phyloP scores from a whole-genome alignment of 2,113 vertebrate species.

The Origma solitaria region DNA sequence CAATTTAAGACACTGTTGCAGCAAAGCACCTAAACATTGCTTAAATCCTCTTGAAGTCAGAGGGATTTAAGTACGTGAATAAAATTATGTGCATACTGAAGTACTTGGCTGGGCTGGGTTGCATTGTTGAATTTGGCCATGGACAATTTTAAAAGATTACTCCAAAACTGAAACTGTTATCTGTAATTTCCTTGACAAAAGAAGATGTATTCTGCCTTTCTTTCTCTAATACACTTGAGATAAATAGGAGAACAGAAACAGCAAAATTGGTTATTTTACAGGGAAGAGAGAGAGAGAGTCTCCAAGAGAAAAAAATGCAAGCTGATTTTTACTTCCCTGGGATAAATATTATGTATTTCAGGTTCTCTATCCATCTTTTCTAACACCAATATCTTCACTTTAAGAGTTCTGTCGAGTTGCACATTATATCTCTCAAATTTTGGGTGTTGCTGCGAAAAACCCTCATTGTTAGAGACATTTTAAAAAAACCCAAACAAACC shows the following conservation, averaged over 20 bases:
- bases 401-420: neutral
- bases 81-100: constrained; percentile 28
- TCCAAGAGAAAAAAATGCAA: neutral
- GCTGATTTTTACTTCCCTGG: neutral
- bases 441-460: neutral
- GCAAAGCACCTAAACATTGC: constrained; percentile 4
- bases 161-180: constrained; percentile 18
- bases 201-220: constrained; percentile 12
- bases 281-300: neutral
- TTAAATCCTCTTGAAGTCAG: constrained; percentile 21
- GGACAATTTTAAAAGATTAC: constrained; percentile 42
- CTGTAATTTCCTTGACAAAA: constrained; percentile 54
- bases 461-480: neutral
- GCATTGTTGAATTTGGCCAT: constrained; percentile 15
- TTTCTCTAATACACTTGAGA: constrained; percentile 21
- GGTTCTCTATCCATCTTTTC: neutral
- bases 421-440: neutral
- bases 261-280: constrained; percentile 25
- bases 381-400: neutral
- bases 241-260: constrained; percentile 39
- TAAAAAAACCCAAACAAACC: neutral
- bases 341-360: neutral
- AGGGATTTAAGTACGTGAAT: constrained; percentile 11
- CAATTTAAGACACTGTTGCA: neutral
- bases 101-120: neutral